Base-by-base conservation (phyloP, 2,113 vertebrate species). In the Sorex fumeus region DNA sequence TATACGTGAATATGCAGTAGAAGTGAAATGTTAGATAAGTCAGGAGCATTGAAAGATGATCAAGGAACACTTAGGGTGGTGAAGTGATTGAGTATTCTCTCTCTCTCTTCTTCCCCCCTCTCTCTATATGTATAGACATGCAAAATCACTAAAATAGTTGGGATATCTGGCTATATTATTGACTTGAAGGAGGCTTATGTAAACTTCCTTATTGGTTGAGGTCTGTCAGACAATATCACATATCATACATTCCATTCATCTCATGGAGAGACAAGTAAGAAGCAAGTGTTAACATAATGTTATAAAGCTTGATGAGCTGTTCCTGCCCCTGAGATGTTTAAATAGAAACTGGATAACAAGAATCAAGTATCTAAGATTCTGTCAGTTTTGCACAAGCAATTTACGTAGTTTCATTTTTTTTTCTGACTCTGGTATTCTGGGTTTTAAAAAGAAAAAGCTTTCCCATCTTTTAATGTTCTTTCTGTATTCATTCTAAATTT, bases 91-190 rank as follows among this genome's bases (percentile, higher is more conserved):
- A 50, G 60, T 1, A 2, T 64, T 23, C 23, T 15, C 8, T 1
- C 3, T 0, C 9, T 8, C 13, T 2, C 40, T 64, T 23, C 23
- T 11, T 6, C 1, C 3, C 0, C 9, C 5, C 13, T 10, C 7
- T 66, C 27, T 66, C 64, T 66, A 12, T 23, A 21, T 60, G 8
- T 60, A 19, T 60, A 23, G 10, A 53, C 13, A 53, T 4, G 23
- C 4, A 66, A 15, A 77, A 43, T 5, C 0, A 47, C 57, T 11
- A 50, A 62, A 62, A 40, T 40, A 43, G 12, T 16, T 19, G 64
- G 30, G 27, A 19, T 30, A 53, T 60, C 6, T 75, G 40, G 3
- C 3, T 23, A 6, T 10, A 30, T n/a, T 62, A 15, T 53, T 53
- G 57, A 74, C 32, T 88, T 27, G 0, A 13, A 2, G 4, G n/a